Base-by-base conservation (phyloP, 2,113 vertebrate species). In the Nothoprocta perdicaria region DNA sequence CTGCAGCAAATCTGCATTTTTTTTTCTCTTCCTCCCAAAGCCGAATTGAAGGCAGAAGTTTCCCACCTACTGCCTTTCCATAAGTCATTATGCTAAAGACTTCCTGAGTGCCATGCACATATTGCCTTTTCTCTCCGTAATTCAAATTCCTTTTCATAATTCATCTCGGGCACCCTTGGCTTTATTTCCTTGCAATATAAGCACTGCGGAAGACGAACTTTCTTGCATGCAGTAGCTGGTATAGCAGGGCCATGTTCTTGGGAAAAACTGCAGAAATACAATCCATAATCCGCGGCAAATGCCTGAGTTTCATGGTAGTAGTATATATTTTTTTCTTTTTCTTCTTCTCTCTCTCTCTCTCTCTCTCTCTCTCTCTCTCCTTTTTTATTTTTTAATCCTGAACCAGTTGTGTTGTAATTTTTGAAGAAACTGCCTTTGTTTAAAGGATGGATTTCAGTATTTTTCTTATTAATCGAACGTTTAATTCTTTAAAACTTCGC, bases 271-370 rank as follows among this genome's bases (percentile, higher is more conserved):
- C 27, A 40, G 4, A 65, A 65, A 9, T 40, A 9, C 57, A 45
- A 16, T 4, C 61, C 50, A 9, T 73, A 71, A 46, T 4, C 38
- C 24, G 50, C 26, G 55, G 80, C 1, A 45, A 66, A 48, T 6
- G 45, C 18, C 57, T 79, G 75, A 71, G 21, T 73, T 93, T 94
- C 80, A 48, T 91, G 75, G 86, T 76, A 86, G 55, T 50, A 45
- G 18, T 6, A 80, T 38, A 68, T 62, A 41, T 80, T 94, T 94
- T 90, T 40, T 22, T 52, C 0, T 38, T 95, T 93, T 46, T 46
- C 46, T 46, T 46, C 46, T 46, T 63, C 50, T 38, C 80, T 29
- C 17, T 17, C 22, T 63, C 52, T 33, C 80, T 29, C 22, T 63
- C 50, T 33, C 77, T 29, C 93, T 93, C 9, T 60, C 52, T 35